Conservation (phyloP, 2,888 invertebrate genomes). For the Nasonia oneida region DNA sequence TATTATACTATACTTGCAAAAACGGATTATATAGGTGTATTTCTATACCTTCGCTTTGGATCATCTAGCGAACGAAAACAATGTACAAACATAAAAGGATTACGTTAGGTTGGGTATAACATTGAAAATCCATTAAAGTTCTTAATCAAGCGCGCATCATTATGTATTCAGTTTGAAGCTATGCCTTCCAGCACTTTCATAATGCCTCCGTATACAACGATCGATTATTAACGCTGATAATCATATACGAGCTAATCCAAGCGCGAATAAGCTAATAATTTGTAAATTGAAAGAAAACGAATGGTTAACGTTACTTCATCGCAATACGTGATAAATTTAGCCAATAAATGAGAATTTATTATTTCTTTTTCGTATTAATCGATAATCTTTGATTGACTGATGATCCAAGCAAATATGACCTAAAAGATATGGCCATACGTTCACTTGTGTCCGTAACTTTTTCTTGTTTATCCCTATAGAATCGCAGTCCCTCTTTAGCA, state of each 20-base stretch:
- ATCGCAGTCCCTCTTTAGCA: not conserved
- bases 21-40: not conserved
- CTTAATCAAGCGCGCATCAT: slow-evolving; percentile 40
- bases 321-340: not conserved
- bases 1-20: not conserved
- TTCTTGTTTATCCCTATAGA: not conserved
- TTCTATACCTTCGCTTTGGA: not conserved
- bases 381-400: no score
- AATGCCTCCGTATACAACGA: slow-evolving; percentile 13
- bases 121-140: slow-evolving; percentile 43
- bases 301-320: not conserved
- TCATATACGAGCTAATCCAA: slow-evolving; percentile 23
- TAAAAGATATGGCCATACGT: no score
- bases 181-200: slow-evolving; percentile 38
- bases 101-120: not conserved
- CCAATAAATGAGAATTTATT: not conserved
- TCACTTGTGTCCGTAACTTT: no score
- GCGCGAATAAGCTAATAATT: not conserved
- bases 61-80: not conserved
- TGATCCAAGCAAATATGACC: not conserved
- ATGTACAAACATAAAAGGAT: not conserved
- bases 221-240: slow-evolving; percentile 47
- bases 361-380: no score
- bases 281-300: slow-evolving; percentile 34
- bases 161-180: slow-evolving; percentile 51